These are phyloP conservation scores for Drosophila guanche DNA, from an alignment of 1,140 invertebrate species.

Conservation along the genomic window DNA sequence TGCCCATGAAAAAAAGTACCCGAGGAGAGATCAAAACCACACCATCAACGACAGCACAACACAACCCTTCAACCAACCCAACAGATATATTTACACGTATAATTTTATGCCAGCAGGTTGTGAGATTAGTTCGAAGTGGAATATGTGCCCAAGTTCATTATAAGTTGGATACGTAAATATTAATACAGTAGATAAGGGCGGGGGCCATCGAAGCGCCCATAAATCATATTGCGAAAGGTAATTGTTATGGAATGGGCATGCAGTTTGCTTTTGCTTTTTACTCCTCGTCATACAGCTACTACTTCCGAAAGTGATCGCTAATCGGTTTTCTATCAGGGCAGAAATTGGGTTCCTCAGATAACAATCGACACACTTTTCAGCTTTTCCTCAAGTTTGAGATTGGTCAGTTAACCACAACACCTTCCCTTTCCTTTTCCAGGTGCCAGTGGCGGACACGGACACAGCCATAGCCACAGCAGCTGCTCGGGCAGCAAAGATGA, in stretches of 20 bases:
- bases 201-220: slow-evolving; percentile 4
- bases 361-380: slow-evolving; percentile 27
- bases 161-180: slow-evolving; percentile 27
- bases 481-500: slow-evolving; percentile 33
- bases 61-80: too few relatives aligned
- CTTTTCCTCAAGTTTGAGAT: not conserved
- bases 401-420: slow-evolving; percentile 8
- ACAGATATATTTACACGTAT: not conserved
- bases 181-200: slow-evolving; percentile 17
- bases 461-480: slow-evolving; percentile 67
- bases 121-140: slow-evolving; percentile 9
- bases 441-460: slow-evolving; percentile 63
- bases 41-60: not conserved
- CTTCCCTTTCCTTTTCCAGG: slow-evolving; percentile 33
- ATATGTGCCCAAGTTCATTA: not conserved
- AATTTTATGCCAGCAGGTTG: not conserved
- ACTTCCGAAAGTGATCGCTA: not conserved
- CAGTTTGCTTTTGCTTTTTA: too few relatives aligned
- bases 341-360: slow-evolving; percentile 18
- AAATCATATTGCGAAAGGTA: slow-evolving; percentile 27
- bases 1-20: slow-evolving; percentile 38
- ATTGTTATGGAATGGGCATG: not conserved
- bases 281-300: not conserved
- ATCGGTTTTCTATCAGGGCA: slow-evolving; percentile 7
- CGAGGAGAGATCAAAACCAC: slow-evolving; percentile 1